These are phyloP conservation scores for Leiothrix lutea DNA, from an alignment of 2,113 vertebrate genomes.

Conservation along the genomic window DNA sequence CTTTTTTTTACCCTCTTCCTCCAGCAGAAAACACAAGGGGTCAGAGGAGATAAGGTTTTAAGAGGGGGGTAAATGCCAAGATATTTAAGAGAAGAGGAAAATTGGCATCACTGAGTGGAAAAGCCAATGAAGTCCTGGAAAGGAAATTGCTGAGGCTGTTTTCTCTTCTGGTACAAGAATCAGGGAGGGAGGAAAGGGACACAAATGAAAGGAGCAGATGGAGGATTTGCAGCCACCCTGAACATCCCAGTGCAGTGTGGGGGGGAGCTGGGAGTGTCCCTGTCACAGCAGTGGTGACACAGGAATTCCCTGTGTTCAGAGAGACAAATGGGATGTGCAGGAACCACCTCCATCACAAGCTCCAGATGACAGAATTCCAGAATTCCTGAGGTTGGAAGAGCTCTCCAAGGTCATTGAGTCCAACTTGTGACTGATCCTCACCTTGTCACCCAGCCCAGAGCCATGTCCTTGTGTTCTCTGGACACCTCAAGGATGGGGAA, in stretches of 20 bases:
- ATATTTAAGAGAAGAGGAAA: background rate
- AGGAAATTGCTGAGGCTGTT: background rate
- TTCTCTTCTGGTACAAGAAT: background rate
- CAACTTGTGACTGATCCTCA: background rate
- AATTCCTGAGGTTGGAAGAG: background rate
- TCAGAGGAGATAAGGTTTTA: background rate
- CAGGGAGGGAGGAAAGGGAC: background rate
- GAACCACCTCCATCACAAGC: background rate
- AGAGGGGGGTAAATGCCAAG: background rate
- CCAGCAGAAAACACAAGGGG: background rate
- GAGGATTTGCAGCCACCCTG: background rate
- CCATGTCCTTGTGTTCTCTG: background rate
- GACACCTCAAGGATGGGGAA: background rate
- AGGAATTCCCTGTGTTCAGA: background rate
- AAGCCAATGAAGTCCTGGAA: slow-evolving; percentile 4
- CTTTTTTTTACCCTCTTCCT: background rate
- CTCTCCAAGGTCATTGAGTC: background rate
- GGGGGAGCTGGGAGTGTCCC: background rate
- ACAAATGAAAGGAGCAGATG: background rate
- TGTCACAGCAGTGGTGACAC: background rate
- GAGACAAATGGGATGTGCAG: background rate
- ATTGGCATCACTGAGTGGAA: background rate
- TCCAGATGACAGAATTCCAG: accelerated
- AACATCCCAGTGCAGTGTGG: background rate
- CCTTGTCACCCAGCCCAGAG: background rate